phyloP scores from a whole-genome alignment of 2,113 vertebrate genomes.

The Hypomesus transpacificus region DNA sequence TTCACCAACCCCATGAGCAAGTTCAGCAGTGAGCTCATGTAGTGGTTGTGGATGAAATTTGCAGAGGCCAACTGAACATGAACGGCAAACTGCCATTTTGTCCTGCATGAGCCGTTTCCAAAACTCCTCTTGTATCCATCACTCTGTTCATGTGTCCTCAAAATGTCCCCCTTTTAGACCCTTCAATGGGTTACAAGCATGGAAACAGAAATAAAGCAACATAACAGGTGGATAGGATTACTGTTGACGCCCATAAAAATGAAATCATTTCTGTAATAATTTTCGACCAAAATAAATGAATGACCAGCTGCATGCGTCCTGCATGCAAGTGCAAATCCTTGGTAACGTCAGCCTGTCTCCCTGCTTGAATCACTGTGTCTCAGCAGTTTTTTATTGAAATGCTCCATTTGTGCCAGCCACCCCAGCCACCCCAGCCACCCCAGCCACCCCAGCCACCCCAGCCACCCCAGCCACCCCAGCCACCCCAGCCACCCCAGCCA shows the following conservation, averaged over 20 bases:
- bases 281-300: constrained; percentile 33
- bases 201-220: constrained; percentile 13
- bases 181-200: no score
- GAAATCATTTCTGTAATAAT: constrained; percentile 36
- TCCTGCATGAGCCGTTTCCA: no score
- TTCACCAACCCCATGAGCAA: no score
- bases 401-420: constrained; percentile 63
- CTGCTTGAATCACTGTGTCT: constrained; percentile 56
- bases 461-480: no score
- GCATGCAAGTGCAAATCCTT: constrained; percentile 23
- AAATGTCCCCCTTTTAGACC: neutral
- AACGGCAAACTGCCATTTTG: no score
- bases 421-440: constrained; percentile 55
- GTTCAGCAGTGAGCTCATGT: no score
- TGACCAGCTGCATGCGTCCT: constrained; percentile 22
- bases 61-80: no score
- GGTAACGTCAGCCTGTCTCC: constrained; percentile 21
- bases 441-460: no score
- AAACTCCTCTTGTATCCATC: constrained; percentile 3
- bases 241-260: constrained; percentile 9
- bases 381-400: constrained; percentile 75
- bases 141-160: no score
- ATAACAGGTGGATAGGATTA: neutral
- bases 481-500: constrained; percentile 56
- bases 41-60: no score